Percentiles rank a stretch among this genome's conserved stretches.
phyloP scores from a whole-genome alignment of 2,797 vertebrate genomes.

The Enteromius anoplus region DNA sequence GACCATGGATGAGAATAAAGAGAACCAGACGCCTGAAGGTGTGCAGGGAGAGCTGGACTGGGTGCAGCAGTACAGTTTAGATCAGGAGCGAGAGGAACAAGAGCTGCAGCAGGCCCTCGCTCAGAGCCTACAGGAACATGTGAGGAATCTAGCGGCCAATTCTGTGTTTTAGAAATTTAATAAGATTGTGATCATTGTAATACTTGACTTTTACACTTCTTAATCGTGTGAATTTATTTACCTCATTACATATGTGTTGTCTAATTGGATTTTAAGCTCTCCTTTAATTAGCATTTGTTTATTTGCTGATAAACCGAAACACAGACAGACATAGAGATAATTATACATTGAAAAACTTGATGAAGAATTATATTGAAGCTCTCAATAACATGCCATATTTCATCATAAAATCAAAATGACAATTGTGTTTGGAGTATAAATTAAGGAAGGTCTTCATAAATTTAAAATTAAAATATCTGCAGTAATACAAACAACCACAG shows the following conservation, averaged over 20 bases:
- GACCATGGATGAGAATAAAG: constrained; percentile 98
- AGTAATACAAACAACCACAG: neutral
- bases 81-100: constrained; percentile 95
- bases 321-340: too few relatives aligned
- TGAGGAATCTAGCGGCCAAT: constrained; percentile 66
- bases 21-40: constrained; percentile 96
- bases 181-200: neutral
- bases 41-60: constrained; percentile 92
- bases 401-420: neutral
- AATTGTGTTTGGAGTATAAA: too few relatives aligned
- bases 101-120: constrained; percentile 96
- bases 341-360: too few relatives aligned
- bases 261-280: neutral
- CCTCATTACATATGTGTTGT: neutral
- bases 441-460: neutral
- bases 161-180: neutral
- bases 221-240: neutral
- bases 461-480: neutral
- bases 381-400: too few relatives aligned
- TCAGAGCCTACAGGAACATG: constrained; percentile 97
- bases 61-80: constrained; percentile 94
- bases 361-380: too few relatives aligned
- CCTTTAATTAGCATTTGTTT: neutral
- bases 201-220: neutral
- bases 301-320: neutral